These are phyloP conservation scores for Rafetus swinhoei DNA, from an alignment of 2,113 vertebrate species.

Conservation along the genomic window DNA sequence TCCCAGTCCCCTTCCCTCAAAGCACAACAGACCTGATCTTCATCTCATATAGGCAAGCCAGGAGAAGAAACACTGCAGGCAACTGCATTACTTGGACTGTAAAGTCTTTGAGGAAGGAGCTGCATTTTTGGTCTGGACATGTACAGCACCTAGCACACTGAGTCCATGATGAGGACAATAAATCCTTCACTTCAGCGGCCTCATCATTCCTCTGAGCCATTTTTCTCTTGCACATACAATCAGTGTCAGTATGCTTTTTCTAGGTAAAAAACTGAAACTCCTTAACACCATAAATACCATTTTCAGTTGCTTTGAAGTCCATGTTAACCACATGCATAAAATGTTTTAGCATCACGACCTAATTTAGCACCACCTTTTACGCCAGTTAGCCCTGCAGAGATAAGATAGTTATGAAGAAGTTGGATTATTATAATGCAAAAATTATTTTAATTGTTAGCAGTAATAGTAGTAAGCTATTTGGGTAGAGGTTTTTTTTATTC, in stretches of 20 bases:
- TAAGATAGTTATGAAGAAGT: background rate
- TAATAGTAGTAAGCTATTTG: too few species aligned
- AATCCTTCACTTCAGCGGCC: background rate
- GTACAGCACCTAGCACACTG: background rate
- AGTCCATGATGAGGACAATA: background rate
- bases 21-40: background rate
- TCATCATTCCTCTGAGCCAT: accelerated
- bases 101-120: background rate
- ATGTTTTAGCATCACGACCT: background rate
- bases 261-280: background rate
- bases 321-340: background rate
- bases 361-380: background rate
- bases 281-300: accelerated
- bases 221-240: background rate
- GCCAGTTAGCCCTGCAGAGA: background rate
- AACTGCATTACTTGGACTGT: too few species aligned
- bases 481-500: too few species aligned
- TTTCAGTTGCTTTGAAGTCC: too few species aligned
- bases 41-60: background rate
- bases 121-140: background rate
- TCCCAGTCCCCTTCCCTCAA: background rate
- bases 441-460: too few species aligned
- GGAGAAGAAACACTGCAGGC: background rate
- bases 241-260: background rate
- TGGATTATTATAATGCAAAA: too few species aligned